These are phyloP conservation scores for Ptilonorhynchus violaceus DNA, from an alignment of 2,113 vertebrate species.

Conservation along the genomic window DNA sequence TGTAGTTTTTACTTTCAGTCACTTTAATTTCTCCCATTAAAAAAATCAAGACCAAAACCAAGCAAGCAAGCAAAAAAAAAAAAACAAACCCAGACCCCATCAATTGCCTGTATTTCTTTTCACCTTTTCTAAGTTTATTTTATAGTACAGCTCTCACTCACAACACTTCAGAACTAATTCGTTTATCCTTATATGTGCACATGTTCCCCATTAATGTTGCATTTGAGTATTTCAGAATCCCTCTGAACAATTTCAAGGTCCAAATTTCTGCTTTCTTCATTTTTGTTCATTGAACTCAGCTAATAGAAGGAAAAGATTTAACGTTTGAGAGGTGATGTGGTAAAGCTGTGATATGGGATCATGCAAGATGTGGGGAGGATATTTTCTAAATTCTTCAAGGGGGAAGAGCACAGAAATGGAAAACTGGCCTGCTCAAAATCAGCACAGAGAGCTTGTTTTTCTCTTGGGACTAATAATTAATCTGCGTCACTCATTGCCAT, in stretches of 20 bases:
- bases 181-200: neutral
- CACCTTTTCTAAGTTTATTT: neutral
- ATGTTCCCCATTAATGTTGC: neutral
- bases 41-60: neutral
- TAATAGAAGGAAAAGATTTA: neutral
- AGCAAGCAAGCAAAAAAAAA: neutral
- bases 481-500: constrained; percentile 45
- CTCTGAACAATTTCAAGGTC: neutral
- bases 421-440: neutral
- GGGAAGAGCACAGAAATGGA: neutral
- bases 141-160: neutral
- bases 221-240: neutral
- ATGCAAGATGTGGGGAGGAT: neutral
- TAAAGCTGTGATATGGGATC: neutral
- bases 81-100: neutral
- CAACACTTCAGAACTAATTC: neutral
- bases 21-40: neutral
- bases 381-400: neutral
- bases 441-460: neutral
- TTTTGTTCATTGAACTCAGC: neutral
- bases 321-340: neutral
- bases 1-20: neutral
- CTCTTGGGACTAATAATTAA: constrained; percentile 24
- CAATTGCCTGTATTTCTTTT: neutral
- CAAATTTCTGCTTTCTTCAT: neutral